Evolutionary conservation across 2,888 invertebrate genomes (phyloP).

Genomic region (Limenitis camilla): DNA sequence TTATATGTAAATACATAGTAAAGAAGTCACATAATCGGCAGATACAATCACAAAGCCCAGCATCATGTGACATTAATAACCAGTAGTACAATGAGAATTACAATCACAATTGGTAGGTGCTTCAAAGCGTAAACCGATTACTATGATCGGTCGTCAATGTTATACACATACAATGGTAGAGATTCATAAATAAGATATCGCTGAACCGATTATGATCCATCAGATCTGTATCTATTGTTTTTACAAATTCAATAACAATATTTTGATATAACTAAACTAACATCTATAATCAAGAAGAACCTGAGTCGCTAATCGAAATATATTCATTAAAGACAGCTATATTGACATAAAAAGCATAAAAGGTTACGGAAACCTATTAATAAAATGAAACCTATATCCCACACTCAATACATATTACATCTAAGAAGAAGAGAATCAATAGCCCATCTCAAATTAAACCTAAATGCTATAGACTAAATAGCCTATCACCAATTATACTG

Average conservation of each 20-base stretch:
- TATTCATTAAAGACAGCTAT: no score
- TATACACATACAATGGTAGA: slow-evolving; percentile 59
- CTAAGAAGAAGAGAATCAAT: no score
- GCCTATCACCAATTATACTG: no score
- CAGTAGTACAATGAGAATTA: slow-evolving; percentile 60
- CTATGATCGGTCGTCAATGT: slow-evolving; percentile 58
- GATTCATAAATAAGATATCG: slow-evolving; percentile 61
- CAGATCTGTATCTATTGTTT: slow-evolving; percentile 13
- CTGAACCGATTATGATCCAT: slow-evolving; percentile 48
- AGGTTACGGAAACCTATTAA: no score
- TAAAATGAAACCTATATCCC: no score
- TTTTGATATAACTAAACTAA: background rate
- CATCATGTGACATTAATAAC: slow-evolving; percentile 53
- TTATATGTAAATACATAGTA: background rate
- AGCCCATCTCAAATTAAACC: no score
- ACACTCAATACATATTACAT: no score
- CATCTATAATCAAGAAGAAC: background rate
- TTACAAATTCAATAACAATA: slow-evolving; percentile 24
- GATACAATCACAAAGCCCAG: slow-evolving; percentile 6
- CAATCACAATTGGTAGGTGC: slow-evolving; percentile 65
- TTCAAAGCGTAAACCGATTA: slow-evolving; percentile 72
- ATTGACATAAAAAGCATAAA: no score
- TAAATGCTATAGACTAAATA: no score
- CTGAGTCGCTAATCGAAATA: no score
- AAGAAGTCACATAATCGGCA: background rate